Evolutionary conservation across 1,140 invertebrate genomes (phyloP).

Genomic region (Scaptomyza graminum): DNA sequence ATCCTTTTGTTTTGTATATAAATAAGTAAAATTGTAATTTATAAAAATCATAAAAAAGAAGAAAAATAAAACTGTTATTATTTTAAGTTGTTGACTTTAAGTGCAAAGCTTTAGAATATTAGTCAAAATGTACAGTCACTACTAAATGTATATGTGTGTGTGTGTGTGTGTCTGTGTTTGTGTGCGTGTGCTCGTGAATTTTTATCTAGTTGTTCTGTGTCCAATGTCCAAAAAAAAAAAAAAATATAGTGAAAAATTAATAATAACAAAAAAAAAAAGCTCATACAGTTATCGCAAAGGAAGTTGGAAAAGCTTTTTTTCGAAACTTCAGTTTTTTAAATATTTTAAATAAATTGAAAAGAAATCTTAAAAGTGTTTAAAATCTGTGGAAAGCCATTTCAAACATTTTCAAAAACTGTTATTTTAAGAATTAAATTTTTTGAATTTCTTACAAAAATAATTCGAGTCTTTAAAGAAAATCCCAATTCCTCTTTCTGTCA

Average conservation of each 20-base stretch:
- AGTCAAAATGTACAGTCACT: constrained; percentile 71
- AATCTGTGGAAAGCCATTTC: too few species aligned
- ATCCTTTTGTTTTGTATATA: constrained; percentile 70
- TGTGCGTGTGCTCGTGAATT: constrained; percentile 33
- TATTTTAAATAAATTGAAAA: too few species aligned
- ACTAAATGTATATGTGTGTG: constrained; percentile 39
- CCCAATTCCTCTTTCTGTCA: too few species aligned
- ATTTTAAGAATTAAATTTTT: too few species aligned
- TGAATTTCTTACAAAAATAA: too few species aligned
- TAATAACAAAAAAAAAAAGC: neutral
- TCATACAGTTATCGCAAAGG: neutral
- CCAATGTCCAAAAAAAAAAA: constrained; percentile 52
- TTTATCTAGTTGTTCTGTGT: constrained; percentile 70
- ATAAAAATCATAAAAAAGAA: neutral
- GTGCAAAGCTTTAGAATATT: constrained; percentile 18
- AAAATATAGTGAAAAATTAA: neutral
- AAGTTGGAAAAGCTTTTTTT: neutral
- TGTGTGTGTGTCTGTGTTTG: constrained; percentile 23
- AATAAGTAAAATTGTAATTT: constrained; percentile 25
- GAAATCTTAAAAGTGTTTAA: too few species aligned
- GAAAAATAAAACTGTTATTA: constrained; percentile 18
- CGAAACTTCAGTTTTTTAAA: too few species aligned
- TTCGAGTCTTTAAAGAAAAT: too few species aligned
- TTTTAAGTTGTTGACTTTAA: constrained; percentile 55
- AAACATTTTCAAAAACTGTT: too few species aligned